Percentiles rank a stretch among this genome's conserved stretches.
phyloP scores from a whole-genome alignment of 2,888 invertebrate species.

The Sphaerophoria rueppellii region DNA sequence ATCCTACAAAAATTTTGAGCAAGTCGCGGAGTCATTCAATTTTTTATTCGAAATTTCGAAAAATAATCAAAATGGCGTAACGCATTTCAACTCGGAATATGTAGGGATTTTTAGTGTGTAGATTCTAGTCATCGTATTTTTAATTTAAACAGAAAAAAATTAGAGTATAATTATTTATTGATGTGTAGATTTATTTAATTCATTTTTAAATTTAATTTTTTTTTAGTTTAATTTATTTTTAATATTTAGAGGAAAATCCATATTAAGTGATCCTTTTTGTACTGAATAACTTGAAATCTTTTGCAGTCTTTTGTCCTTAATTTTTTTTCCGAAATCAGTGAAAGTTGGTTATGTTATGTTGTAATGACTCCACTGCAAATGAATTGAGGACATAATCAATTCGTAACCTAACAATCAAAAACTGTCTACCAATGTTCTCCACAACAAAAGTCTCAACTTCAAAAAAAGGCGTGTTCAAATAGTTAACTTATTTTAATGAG shows the following conservation, averaged over 20 bases:
- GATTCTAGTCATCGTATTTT: constrained; percentile 75
- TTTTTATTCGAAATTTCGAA: not conserved
- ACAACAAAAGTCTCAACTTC: too few relatives aligned
- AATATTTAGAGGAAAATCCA: not conserved
- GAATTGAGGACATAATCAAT: too few relatives aligned
- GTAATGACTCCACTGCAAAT: too few relatives aligned
- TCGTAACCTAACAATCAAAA: too few relatives aligned
- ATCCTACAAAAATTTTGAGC: constrained; percentile 65
- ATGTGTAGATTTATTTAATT: constrained; percentile 20
- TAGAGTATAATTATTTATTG: constrained; percentile 32
- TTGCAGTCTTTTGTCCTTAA: constrained; percentile 36
- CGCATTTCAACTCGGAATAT: constrained; percentile 20
- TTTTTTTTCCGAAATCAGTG: not conserved
- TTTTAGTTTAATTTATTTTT: not conserved
- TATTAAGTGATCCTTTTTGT: constrained; percentile 43
- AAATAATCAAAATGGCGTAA: constrained; percentile 13
- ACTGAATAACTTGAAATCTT: constrained; percentile 73
- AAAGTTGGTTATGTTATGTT: constrained; percentile 4
- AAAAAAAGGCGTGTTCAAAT: too few relatives aligned
- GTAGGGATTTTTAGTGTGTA: constrained; percentile 74
- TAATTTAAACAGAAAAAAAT: not conserved
- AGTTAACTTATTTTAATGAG: too few relatives aligned
- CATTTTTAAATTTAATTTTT: constrained; percentile 25
- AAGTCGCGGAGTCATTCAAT: not conserved
- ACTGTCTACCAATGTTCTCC: too few relatives aligned